Percentiles rank a stretch among this genome's conserved stretches.
phyloP scores from a whole-genome alignment of 1,140 invertebrate species.

The Ceratina japonica region DNA sequence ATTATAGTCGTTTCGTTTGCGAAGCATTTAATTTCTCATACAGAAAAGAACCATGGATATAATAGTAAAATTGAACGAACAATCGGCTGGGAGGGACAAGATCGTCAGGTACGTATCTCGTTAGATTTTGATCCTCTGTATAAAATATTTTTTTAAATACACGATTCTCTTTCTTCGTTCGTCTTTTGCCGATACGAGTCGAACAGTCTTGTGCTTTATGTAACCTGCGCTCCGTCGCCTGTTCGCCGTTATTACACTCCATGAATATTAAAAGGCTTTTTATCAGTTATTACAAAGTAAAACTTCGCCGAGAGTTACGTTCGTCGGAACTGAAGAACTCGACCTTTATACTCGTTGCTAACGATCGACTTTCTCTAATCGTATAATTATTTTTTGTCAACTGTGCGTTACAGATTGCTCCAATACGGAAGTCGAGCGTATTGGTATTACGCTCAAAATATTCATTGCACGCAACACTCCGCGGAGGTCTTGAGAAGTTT shows the following conservation, averaged over 20 bases:
- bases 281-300: no score
- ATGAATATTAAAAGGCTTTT: not conserved
- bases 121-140: not conserved
- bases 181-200: not conserved
- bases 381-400: slow-evolving; percentile 5
- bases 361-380: not conserved
- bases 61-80: slow-evolving; percentile 82
- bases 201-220: not conserved
- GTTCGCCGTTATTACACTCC: not conserved
- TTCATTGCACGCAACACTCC: slow-evolving; percentile 76
- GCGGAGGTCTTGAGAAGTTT: slow-evolving; percentile 84
- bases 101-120: slow-evolving; percentile 80
- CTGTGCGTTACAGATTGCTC: slow-evolving; percentile 80
- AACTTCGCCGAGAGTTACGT: no score
- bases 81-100: slow-evolving; percentile 83
- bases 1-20: not conserved
- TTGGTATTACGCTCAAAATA: slow-evolving; percentile 83
- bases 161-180: not conserved
- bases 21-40: not conserved
- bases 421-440: slow-evolving; percentile 85
- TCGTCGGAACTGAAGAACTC: no score
- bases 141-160: not conserved
- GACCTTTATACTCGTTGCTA: not conserved
- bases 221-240: not conserved
- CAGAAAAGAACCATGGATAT: slow-evolving; percentile 78